Percentiles rank a stretch among this genome's conserved stretches.
phyloP scores from a whole-genome alignment of 1,140 invertebrate genomes.

The Musca vetustissima region DNA sequence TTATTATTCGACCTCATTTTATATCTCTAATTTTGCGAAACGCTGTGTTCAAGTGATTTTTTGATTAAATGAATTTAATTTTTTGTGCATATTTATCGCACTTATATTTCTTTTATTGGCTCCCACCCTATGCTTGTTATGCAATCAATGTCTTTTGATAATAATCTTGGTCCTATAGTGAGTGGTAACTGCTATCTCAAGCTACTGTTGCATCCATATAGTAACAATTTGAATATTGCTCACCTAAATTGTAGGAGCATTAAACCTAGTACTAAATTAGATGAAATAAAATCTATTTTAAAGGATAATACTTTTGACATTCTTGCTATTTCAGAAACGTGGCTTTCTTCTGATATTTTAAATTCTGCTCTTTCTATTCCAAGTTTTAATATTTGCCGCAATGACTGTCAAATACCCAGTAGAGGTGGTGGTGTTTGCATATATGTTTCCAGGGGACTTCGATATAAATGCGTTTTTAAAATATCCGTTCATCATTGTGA shows the following conservation, averaged over 20 bases:
- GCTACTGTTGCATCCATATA: not conserved
- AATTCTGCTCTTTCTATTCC: not conserved
- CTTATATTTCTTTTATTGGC: no score
- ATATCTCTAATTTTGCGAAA: no score
- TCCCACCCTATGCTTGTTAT: no score
- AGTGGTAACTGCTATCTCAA: no score
- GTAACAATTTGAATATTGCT: not conserved
- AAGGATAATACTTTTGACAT: not conserved
- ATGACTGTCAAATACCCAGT: no score
- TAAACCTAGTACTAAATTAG: not conserved
- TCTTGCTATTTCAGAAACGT: not conserved
- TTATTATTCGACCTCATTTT: no score
- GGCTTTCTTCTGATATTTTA: not conserved
- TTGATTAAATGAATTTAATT: no score
- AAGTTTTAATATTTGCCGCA: not conserved
- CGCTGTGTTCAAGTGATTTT: no score
- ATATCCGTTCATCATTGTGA: not conserved
- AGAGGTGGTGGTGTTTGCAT: not conserved
- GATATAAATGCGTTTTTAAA: not conserved
- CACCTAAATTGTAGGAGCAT: not conserved
- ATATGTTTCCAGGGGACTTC: not conserved
- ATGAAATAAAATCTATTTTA: not conserved
- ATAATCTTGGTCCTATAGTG: no score
- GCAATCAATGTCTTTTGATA: no score
- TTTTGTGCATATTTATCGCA: no score